These are phyloP conservation scores for Bagarius yarrelli DNA, from an alignment of 2,113 vertebrate species.

Conservation along the genomic window DNA sequence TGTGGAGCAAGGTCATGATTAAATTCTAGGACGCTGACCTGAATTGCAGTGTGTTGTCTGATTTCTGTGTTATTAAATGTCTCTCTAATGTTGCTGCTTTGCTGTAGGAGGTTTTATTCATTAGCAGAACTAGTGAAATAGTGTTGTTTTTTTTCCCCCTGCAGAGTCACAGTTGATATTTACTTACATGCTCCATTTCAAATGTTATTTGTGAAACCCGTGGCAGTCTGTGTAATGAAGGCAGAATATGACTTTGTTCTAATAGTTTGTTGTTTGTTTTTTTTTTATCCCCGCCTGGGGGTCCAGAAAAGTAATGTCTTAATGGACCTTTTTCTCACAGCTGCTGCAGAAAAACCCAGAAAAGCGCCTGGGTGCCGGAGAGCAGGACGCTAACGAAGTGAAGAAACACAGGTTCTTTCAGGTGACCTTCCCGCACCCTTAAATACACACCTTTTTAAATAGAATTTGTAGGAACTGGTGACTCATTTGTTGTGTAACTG, in stretches of 20 bases:
- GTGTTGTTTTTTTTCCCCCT: neutral
- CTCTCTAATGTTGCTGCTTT: neutral
- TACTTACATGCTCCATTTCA: neutral
- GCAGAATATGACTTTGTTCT: neutral
- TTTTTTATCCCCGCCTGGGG: neutral
- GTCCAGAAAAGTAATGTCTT: neutral
- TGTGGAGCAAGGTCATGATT: neutral
- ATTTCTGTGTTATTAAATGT: neutral
- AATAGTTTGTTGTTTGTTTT: neutral
- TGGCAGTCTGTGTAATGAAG: neutral
- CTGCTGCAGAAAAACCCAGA: conserved; percentile 88
- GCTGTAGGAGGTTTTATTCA: neutral
- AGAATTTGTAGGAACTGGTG: neutral
- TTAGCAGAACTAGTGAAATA: neutral
- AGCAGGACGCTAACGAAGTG: conserved; percentile 85
- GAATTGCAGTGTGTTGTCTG: neutral
- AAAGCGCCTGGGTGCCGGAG: conserved; percentile 83
- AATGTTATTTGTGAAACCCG: neutral
- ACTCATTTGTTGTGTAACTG: neutral
- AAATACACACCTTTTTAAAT: neutral
- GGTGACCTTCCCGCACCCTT: conserved; percentile 63
- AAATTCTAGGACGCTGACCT: neutral
- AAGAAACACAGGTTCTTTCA: conserved; percentile 88
- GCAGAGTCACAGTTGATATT: neutral
- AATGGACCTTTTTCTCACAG: conserved; percentile 59